Base-by-base conservation (phyloP, 2,888 invertebrate genomes). In the Lobophora halterata region DNA sequence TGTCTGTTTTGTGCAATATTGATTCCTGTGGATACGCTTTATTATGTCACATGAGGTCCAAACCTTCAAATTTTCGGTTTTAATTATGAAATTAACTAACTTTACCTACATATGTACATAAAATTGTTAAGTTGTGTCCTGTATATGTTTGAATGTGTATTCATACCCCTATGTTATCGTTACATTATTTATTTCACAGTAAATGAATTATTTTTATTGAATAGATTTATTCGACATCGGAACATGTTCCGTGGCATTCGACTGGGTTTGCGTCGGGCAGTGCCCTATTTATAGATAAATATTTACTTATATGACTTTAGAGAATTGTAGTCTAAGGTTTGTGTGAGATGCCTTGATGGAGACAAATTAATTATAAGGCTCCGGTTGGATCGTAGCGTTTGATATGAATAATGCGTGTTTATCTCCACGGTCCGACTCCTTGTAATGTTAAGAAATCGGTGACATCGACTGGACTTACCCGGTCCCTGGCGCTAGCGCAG, bases 401-500 rank as follows among this genome's bases (percentile, higher is more conserved):
- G 45, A 37, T 49, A 46, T 32, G 34, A 17, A 10, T 34, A 41
- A 55, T 55, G 58, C 61, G 55, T 61, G 17, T 61, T 61, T 30
- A 30, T 51, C 55, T 55, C 56, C 52, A 49, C 46, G 31, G 31
- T 34, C 32, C 19, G 12, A 42, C 49, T 58, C 46, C 31, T 36
- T 46, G 31, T 49, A 40, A 58, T 43, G 49, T 61, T 49, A 50
- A 49, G 49, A 42, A 58, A 65, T 70, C 72, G 68, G 52, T 56
- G 59, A 74, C 74, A 74, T 71, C 74, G 71, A 71, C 56, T 21
- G 32, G 57, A 44, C 55, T 58, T 61, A 65, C 71, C 65, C 65
- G 71, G 71, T 76, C 49, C 74, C 73, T 77, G 81, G 82, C 81
- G 81, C 82, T 81, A 76, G 66, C 63, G 65, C 65, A 58, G 60